Evolutionary conservation across 2,113 vertebrate species (phyloP), one percentile per base, ranked within the genome.

Genomic region (Peromyscus leucopus): DNA sequence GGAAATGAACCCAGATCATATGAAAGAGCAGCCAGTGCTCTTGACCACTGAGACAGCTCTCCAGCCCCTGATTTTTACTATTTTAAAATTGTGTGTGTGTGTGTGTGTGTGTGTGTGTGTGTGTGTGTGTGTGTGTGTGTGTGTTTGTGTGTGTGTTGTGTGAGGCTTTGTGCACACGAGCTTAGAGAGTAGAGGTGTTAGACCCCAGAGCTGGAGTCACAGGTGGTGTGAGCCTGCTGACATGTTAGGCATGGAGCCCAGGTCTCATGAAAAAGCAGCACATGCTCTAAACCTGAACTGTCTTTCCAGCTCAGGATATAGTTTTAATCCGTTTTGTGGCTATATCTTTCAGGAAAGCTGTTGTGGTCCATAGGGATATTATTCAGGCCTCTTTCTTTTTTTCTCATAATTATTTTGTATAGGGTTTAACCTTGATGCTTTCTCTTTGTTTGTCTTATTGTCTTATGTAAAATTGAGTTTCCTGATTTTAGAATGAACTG

Each of bases 401-500:
- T 46, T 16, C 39, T 90, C 59, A 13, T 69, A 86, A 33, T 71
- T 75, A 63, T 51, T 69, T 90, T 93, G 4, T 82, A 3, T 91
- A 48, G 7, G 21, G 69, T 95, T 90, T 96, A 74, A 88, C 48
- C 48, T 93, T 51, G 42, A 0, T 93, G 79, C 46, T 69, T 95
- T 71, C 80, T 48, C 63, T 48, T 76, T 96, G 65, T 36, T 83
- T 22, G 42, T 91, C 86, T 82, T 89, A 67, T 63, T 22, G n/a
- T 91, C 89, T 86, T 89, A 61, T 63, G 13, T 95, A 39, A 87
- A 90, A 74, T 92, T 75, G 28, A 48, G 59, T 95, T 95, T 95
- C 92, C 86, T 91, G 82, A 83, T 51, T 85, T 95, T 57, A 89
- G 72, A 93, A 67, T 92, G 69, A 90, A 48, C 51, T 79, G 24